Base-by-base conservation (phyloP, 2,113 vertebrate species). In the Perca fluviatilis region DNA sequence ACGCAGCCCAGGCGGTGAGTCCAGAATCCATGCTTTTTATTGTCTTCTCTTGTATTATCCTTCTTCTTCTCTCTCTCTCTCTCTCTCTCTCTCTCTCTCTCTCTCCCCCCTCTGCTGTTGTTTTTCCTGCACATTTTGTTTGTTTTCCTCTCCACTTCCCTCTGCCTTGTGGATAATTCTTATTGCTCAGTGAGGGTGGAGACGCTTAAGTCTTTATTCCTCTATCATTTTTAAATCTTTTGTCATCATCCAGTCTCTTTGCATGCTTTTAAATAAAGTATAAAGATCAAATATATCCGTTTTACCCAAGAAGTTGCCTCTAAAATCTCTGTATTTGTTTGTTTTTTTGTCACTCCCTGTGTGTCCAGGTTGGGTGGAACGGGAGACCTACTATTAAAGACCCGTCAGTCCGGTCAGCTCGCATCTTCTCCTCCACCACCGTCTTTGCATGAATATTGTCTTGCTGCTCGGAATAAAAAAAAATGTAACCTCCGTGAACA, bases 331-430 rank as follows among this genome's bases (percentile, higher is more conserved):
- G 2, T 60, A 12, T 74, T 63, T 65, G 83, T 84, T 53, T 80
- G 25, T 87, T 9, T 40, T 40, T 40, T 40, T 10, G 0, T 10
- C 33, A 6, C 36, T 64, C 14, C 58, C 27, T 64, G 49, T 85
- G 50, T 88, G 40, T 93, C 69, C 88, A 97, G 96, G 96, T 79
- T 97, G 97, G 97, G 92, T 97, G 93, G 96, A 97, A 80, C 94
- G 81, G 53, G 96, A 97, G 92, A 97, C 96, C 30, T 97, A 97
- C 92, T 97, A 97, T 91, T 97, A 95, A 91, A 94, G 92, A 84
- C 58, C 88, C 70, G 9, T 69, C 85, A 60, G 80, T 87, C 85
- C 85, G 56, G 80, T 91, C 88, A 89, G 83, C 88, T 90, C 70
- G 77, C 88, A 86, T 94, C 91, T 91, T 79, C 88, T 91, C 82